phyloP scores from a whole-genome alignment of 92 coral and sea anemone genomes.

The Galaxea fascicularis region DNA sequence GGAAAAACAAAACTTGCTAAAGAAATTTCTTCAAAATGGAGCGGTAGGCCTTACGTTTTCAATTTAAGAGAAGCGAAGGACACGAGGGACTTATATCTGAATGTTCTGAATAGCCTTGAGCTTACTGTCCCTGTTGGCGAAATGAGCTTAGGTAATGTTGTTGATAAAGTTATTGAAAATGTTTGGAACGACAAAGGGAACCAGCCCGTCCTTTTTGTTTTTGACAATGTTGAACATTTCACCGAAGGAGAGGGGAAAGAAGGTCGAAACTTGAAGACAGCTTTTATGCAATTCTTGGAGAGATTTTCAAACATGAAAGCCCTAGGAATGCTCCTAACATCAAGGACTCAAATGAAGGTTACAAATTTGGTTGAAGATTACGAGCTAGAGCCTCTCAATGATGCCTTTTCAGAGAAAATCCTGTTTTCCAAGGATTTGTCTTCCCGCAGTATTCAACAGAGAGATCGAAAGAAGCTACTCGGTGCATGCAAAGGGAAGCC shows the following conservation, averaged over 20 bases:
- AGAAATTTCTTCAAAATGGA: constrained; percentile 30
- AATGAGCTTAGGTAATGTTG: not conserved
- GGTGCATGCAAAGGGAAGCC: constrained; percentile 13
- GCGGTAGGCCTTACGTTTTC: not conserved
- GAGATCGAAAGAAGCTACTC: not conserved
- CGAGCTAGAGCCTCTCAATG: not conserved
- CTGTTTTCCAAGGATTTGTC: not conserved
- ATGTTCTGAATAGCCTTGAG: constrained; percentile 9
- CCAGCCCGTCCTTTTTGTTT: constrained; percentile 41
- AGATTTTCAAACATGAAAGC: not conserved
- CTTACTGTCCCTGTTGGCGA: constrained; percentile 4
- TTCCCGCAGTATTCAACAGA: not conserved
- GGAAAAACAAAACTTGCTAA: constrained; percentile 82
- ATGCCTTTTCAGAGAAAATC: constrained; percentile 9
- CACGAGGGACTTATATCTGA: constrained; percentile 24
- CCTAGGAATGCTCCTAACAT: constrained; percentile 63
- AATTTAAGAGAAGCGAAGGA: constrained; percentile 62
- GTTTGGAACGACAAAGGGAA: not conserved
- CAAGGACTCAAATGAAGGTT: constrained; percentile 38
- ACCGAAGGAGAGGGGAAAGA: constrained; percentile 8
- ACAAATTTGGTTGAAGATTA: not conserved
- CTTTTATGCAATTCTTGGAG: not conserved
- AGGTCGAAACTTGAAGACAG: constrained; percentile 2
- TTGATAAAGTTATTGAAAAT: constrained; percentile 8
- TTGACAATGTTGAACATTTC: constrained; percentile 77